phyloP scores from a whole-genome alignment of 2,113 vertebrate species.

The Notothenia rossii region DNA sequence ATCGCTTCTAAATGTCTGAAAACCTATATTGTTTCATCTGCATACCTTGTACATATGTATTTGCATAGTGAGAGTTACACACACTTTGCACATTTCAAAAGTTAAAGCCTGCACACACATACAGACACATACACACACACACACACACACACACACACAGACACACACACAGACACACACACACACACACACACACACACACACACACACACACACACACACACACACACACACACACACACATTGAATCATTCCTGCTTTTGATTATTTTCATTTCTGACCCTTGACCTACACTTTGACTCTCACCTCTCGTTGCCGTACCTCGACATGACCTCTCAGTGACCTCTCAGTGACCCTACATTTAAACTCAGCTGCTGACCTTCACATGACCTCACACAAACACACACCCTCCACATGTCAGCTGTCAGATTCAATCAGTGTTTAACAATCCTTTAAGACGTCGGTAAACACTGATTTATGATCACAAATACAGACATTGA shows the following conservation, averaged over 20 bases:
- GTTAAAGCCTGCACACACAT: too few relatives aligned
- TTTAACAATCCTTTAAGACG: neutral
- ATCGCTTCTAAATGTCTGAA: too few relatives aligned
- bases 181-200: too few relatives aligned
- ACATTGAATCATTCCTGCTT: neutral
- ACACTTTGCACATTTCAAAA: too few relatives aligned
- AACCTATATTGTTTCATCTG: too few relatives aligned
- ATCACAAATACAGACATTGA: too few relatives aligned
- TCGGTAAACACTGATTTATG: neutral
- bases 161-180: too few relatives aligned
- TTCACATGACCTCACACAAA: neutral
- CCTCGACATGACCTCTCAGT: neutral
- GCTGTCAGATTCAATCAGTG: slow-evolving; percentile 18
- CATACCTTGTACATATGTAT: too few relatives aligned
- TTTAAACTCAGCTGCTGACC: slow-evolving; percentile 10
- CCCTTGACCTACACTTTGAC: slow-evolving; percentile 5
- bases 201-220: neutral
- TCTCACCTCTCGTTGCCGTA: neutral
- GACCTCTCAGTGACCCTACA: neutral
- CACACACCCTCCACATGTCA: slow-evolving; percentile 20
- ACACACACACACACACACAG: too few relatives aligned
- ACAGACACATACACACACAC: too few relatives aligned
- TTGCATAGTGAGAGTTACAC: too few relatives aligned
- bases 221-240: neutral
- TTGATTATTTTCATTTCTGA: neutral